Evolutionary conservation across 2,888 invertebrate genomes (phyloP).

Genomic region (Panorpa germanica): DNA sequence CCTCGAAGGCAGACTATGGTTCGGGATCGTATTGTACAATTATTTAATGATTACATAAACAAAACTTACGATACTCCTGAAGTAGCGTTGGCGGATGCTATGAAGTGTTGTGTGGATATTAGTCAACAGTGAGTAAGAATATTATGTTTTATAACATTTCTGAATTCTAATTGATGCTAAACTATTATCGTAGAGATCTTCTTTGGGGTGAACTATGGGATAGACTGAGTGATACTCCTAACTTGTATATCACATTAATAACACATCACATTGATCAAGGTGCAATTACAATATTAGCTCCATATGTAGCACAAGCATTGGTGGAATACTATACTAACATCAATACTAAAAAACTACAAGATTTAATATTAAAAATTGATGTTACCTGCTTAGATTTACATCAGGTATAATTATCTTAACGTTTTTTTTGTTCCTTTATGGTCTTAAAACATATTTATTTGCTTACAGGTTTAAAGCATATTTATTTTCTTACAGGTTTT

Average conservation of each 20-base stretch:
- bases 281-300: constrained; percentile 38
- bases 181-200: constrained; percentile 24
- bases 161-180: not conserved
- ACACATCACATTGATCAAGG: constrained; percentile 51
- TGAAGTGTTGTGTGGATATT: constrained; percentile 28
- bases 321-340: constrained; percentile 44
- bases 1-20: constrained; percentile 23
- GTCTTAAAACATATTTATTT: too few relatives aligned
- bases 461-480: constrained; percentile 10
- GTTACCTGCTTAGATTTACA: constrained; percentile 60
- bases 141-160: constrained; percentile 23
- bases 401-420: constrained; percentile 30
- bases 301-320: constrained; percentile 51
- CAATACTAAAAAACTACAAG: constrained; percentile 41
- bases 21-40: constrained; percentile 23
- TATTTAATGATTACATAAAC: constrained; percentile 26
- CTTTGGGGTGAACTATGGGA: constrained; percentile 46
- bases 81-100: constrained; percentile 26
- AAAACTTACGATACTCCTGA: constrained; percentile 21
- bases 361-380: constrained; percentile 50
- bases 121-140: too few relatives aligned
- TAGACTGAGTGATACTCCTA: constrained; percentile 28
- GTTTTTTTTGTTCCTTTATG: too few relatives aligned
- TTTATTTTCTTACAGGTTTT: not conserved
- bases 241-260: constrained; percentile 44